Percentiles rank a stretch among this genome's conserved stretches.
These are phyloP conservation scores for Danaus plexippus DNA, from an alignment of 1,140 invertebrate species.

Conservation along the genomic window DNA sequence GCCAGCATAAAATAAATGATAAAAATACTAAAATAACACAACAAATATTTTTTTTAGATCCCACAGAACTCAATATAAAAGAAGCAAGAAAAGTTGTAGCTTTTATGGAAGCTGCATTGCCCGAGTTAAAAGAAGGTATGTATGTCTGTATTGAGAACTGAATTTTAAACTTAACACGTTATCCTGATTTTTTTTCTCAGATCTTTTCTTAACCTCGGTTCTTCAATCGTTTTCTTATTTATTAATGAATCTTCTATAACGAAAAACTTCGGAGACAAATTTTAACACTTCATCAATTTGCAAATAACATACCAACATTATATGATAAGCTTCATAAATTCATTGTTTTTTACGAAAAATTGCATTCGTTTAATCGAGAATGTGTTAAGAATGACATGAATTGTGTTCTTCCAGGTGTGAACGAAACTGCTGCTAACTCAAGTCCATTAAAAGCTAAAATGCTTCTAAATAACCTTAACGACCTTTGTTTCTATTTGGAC, in stretches of 20 bases:
- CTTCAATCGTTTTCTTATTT: conserved; percentile 1
- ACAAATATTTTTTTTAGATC: conserved; percentile 28
- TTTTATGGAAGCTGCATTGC: conserved; percentile 31
- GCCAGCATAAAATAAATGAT: too few species aligned
- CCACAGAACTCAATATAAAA: conserved; percentile 26
- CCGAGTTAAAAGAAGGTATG: conserved; percentile 37
- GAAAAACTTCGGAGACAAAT: conserved; percentile 1
- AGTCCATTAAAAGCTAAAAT: conserved; percentile 35
- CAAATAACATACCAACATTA: too few species aligned
- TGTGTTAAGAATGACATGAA: too few species aligned
- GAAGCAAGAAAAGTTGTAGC: conserved; percentile 27
- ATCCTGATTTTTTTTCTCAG: too few species aligned
- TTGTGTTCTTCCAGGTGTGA: conserved; percentile 30
- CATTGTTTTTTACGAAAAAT: too few species aligned
- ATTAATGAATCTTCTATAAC: background rate
- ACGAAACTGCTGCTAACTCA: conserved; percentile 30
- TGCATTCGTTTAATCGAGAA: too few species aligned
- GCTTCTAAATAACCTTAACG: conserved; percentile 42
- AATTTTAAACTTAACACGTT: too few species aligned
- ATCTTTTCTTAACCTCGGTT: background rate
- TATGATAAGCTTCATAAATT: too few species aligned
- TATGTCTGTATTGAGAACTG: too few species aligned
- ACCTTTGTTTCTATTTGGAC: conserved; percentile 35
- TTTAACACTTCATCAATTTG: background rate
- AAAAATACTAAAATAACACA: too few species aligned